Percentiles rank a stretch among this genome's conserved stretches.
phyloP scores from a whole-genome alignment of 2,797 vertebrate species.

The Falco columbarius region DNA sequence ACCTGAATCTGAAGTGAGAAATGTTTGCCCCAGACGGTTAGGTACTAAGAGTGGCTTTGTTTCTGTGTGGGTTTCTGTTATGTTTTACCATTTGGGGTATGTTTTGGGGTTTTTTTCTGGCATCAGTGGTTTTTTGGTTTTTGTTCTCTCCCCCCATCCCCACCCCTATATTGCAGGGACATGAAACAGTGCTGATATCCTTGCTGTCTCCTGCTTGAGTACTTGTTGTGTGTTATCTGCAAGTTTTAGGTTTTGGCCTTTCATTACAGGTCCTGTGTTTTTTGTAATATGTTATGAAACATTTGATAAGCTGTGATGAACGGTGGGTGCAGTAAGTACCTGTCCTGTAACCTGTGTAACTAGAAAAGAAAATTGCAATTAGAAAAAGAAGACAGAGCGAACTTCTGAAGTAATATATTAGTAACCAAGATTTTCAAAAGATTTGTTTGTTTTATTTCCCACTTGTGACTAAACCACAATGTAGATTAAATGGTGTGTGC shows the following conservation, averaged over 20 bases:
- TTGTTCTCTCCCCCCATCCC: accelerated
- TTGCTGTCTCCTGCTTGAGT: neutral
- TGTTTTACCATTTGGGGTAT: neutral
- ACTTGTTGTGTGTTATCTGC: neutral
- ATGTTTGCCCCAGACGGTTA: neutral
- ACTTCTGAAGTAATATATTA: neutral
- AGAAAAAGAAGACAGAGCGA: neutral
- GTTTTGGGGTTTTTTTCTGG: neutral
- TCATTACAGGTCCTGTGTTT: neutral
- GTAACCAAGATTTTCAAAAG: neutral
- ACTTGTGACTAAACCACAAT: neutral
- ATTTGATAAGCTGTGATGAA: neutral
- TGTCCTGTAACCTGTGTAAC: neutral
- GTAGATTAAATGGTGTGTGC: neutral
- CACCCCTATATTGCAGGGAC: neutral
- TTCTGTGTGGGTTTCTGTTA: neutral
- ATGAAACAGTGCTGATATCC: neutral
- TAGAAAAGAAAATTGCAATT: neutral
- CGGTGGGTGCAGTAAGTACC: neutral
- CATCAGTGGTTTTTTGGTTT: accelerated
- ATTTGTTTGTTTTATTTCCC: neutral
- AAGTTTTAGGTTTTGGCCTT: neutral
- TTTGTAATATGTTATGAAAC: neutral
- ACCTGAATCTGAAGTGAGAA: neutral
- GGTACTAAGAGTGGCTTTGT: neutral